These are phyloP conservation scores for Mareca penelope DNA, from an alignment of 2,797 vertebrate species.

Conservation along the genomic window DNA sequence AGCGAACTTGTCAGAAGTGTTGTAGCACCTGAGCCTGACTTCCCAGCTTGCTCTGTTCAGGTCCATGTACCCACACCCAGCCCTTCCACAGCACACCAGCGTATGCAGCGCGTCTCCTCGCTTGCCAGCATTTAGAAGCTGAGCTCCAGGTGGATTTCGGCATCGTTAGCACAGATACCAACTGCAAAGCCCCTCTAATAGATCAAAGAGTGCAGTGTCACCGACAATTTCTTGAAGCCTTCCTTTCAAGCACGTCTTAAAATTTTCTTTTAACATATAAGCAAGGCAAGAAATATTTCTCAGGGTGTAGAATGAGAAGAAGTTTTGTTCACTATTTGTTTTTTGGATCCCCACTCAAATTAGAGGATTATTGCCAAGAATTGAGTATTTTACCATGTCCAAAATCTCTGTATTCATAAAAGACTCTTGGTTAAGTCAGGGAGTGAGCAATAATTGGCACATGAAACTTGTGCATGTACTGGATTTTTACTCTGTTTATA, in stretches of 20 bases:
- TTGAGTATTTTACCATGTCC: background rate
- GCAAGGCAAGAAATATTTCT: background rate
- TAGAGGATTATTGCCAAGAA: background rate
- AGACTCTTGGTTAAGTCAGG: background rate
- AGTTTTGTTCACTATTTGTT: background rate
- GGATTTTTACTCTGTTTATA: background rate
- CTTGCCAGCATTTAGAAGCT: background rate
- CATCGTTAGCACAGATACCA: background rate
- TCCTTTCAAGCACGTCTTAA: background rate
- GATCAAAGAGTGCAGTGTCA: background rate
- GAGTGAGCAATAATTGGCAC: background rate
- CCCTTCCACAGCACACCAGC: background rate
- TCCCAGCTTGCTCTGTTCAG: background rate
- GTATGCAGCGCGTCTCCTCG: background rate
- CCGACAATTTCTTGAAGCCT: background rate
- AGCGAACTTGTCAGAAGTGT: background rate
- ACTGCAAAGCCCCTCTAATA: background rate
- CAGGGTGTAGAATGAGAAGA: background rate
- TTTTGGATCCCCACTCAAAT: background rate
- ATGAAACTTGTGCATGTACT: background rate
- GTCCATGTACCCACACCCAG: rapidly evolving
- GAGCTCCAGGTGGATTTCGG: constrained; percentile 11
- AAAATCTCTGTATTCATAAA: background rate
- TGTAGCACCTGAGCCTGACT: background rate
- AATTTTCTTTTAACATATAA: background rate